phyloP scores from a whole-genome alignment of 2,888 invertebrate species.

The Ormyrus rosae region DNA sequence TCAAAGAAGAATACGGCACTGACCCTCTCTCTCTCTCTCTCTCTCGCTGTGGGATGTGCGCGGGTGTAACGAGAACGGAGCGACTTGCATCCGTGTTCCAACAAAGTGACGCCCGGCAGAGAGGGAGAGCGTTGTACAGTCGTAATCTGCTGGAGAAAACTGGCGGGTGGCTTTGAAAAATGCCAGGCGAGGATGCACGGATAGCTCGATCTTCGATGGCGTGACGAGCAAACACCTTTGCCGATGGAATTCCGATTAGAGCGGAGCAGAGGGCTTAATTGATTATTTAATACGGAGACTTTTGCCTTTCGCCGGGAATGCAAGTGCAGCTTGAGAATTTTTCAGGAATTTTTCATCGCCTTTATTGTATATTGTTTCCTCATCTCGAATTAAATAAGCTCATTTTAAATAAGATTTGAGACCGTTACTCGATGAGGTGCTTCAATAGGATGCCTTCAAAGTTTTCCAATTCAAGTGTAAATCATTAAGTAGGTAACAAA shows the following conservation, averaged over 20 bases:
- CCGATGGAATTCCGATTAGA: too few species aligned
- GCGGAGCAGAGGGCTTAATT: too few species aligned
- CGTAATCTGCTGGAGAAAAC: slow-evolving; percentile 43
- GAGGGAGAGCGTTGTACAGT: neutral
- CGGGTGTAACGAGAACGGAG: slow-evolving; percentile 45
- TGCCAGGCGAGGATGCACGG: neutral
- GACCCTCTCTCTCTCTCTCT: slow-evolving; percentile 22
- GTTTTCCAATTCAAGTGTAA: neutral
- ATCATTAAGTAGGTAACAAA: too few species aligned
- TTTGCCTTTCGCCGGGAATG: too few species aligned
- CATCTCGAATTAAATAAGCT: too few species aligned
- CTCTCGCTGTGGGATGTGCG: slow-evolving; percentile 20
- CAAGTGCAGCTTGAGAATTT: too few species aligned
- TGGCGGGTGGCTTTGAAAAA: slow-evolving; percentile 8
- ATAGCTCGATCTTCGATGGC: too few species aligned
- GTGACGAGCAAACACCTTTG: too few species aligned
- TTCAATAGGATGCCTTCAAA: slow-evolving; percentile 4
- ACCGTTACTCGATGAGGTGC: neutral
- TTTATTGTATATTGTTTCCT: too few species aligned
- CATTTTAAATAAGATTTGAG: neutral
- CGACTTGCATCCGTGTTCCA: slow-evolving; percentile 48
- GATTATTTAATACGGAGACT: too few species aligned
- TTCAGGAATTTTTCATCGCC: too few species aligned
- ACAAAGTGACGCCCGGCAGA: slow-evolving; percentile 44
- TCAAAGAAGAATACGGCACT: slow-evolving; percentile 49